A percentile compares a stretch with the other conserved stretches of the same genome.
Evolutionary conservation across 2,113 vertebrate species (phyloP).

Genomic region (Neolamprologus longior): DNA sequence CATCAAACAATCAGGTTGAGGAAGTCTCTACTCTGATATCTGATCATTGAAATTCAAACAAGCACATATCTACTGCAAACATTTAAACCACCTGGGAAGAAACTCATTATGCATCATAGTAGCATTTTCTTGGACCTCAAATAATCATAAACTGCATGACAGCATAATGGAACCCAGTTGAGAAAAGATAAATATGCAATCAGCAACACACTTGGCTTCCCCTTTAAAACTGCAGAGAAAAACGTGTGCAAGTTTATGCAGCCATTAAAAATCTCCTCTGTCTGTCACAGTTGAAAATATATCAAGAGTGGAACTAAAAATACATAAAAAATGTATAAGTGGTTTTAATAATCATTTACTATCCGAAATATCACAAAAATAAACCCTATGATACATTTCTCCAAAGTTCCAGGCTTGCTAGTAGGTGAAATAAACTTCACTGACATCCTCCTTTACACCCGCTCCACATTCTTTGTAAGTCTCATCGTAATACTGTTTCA

Average conservation of each 20-base stretch:
- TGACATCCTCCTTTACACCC: neutral
- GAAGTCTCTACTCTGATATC: neutral
- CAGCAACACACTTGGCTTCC: neutral
- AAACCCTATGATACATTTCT: neutral
- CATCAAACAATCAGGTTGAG: conserved; percentile 34
- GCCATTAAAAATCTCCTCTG: neutral
- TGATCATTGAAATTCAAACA: conserved; percentile 57
- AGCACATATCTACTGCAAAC: conserved; percentile 37
- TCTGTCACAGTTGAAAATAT: neutral
- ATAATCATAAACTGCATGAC: conserved; percentile 48
- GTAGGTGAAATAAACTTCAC: neutral
- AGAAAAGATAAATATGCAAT: conserved; percentile 45
- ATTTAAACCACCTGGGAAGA: conserved; percentile 47
- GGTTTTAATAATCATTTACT: neutral
- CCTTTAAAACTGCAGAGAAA: conserved; percentile 8
- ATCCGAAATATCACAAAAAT: neutral
- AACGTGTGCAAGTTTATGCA: neutral
- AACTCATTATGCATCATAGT: conserved; percentile 53
- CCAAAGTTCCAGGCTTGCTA: neutral
- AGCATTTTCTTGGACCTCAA: conserved; percentile 42
- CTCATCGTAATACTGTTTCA: neutral
- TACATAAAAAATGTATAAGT: neutral
- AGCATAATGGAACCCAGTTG: conserved; percentile 45
- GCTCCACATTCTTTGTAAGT: neutral
- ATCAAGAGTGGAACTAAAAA: neutral